Evolutionary conservation across 92 coral and sea anemone genomes (phyloP), one percentile per base, ranked within the genome.

Genomic region (Heteractis magnifica): DNA sequence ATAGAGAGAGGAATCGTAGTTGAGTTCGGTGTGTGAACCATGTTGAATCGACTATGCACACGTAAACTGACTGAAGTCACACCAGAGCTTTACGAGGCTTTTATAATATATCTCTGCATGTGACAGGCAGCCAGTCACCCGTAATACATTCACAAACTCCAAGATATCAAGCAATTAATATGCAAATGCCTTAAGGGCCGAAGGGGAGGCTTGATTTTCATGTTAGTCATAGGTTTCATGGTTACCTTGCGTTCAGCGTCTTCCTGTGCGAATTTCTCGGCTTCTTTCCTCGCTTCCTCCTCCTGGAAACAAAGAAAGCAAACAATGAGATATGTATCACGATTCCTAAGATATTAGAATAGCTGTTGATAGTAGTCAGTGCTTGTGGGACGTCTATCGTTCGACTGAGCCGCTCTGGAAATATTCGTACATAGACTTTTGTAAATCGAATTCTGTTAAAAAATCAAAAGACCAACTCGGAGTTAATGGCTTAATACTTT

Each of bases 231-330:
- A 15, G 56, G n/a, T 19, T 51, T 62, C 1, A 19, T 9, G 49
- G 19, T 34, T 79, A 91, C 98, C 91, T 93, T 90, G 74, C 93
- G 85, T n/a, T 93, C 98, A 16, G 71, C 84, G 18, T 93, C 98
- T 41, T 93, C 98, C 51, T 86, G 56, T 62, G 91, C 98, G 86
- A 94, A 91, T 76, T 89, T 78, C 8, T 93, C 98, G 4, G 91
- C 87, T 83, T 93, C 98, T 48, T 83, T 91, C 8, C 90, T 89
- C 10, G 98, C 58, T 19, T 93, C 98, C 71, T 93, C 98, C 60
- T 93, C 94, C 98, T 92, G 19, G 0, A 70, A 80, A 13, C 71
- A 51, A 16, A 56, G 4, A 4, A 80, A 80, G 62, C 20, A 80
- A 52, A 79, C 51, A 73, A 62, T 74, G 16, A 18, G 15, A 23